These are phyloP conservation scores for Prenolepis imparis DNA, from an alignment of 2,888 invertebrate species.

Conservation along the genomic window DNA sequence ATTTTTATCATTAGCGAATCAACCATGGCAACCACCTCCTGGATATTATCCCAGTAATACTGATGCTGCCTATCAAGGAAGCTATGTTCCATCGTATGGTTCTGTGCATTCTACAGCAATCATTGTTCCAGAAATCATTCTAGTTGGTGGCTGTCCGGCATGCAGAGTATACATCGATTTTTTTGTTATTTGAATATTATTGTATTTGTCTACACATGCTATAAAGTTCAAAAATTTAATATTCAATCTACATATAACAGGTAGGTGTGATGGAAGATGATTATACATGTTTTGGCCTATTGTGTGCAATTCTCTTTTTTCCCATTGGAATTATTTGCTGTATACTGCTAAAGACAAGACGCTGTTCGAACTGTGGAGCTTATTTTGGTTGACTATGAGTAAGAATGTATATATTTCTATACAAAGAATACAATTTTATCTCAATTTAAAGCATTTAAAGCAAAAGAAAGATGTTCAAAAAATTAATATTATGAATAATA, in stretches of 20 bases:
- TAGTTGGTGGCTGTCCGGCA: slow-evolving; percentile 95
- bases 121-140: slow-evolving; percentile 92
- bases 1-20: slow-evolving; percentile 42
- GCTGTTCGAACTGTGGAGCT: slow-evolving; percentile 96
- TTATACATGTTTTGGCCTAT: slow-evolving; percentile 93
- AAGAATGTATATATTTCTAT: not conserved
- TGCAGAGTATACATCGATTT: slow-evolving; percentile 89
- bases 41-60: slow-evolving; percentile 88
- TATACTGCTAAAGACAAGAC: slow-evolving; percentile 92
- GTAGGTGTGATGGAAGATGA: slow-evolving; percentile 95
- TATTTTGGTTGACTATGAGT: slow-evolving; percentile 89
- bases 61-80: slow-evolving; percentile 69
- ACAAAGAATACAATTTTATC: not conserved
- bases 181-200: slow-evolving; percentile 30
- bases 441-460: slow-evolving; percentile 10
- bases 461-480: not conserved
- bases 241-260: slow-evolving; percentile 80
- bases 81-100: slow-evolving; percentile 88
- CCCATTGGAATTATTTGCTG: slow-evolving; percentile 96
- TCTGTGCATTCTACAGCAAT: slow-evolving; percentile 88
- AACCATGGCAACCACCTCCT: slow-evolving; percentile 86
- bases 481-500: not conserved
- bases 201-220: not conserved
- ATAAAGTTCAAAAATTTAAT: not conserved
- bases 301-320: slow-evolving; percentile 95